Base-by-base conservation (phyloP, 1,140 invertebrate genomes). In the Glossosoma conforme region DNA sequence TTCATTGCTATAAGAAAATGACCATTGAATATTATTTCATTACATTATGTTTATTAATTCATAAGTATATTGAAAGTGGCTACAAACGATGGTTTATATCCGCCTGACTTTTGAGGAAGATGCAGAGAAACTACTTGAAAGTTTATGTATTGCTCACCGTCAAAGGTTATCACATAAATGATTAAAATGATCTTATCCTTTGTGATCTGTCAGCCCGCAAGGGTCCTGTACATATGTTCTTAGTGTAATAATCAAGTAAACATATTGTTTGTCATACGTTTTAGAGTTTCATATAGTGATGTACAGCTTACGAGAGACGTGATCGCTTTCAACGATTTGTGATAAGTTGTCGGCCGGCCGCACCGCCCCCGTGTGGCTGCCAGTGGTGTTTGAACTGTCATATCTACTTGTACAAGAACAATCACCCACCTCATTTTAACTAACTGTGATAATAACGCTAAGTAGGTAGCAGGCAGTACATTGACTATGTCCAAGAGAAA, bases 361-460 rank as follows among this genome's bases (percentile, higher is more conserved):
- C 43, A 51, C 50, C 45, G 45, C 45, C 52, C 45, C 56, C 59
- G 61, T 59, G 60, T 63, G 54, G 54, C 59, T 58, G 63, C 59
- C 65, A 63, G 64, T 61, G 62, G 62, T 63, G 53, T 65, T 65
- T 67, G 66, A 66, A 63, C 63, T 68, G 65, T 67, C 67, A 66
- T 70, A 65, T 68, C 60, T 62, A 60, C 63, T 65, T 74, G 69
- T 72, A 74, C 70, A 72, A 70, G 70, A 68, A 72, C 70, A 71
- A 65, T 47, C 69, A 71, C 71, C 72, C 71, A 74, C 72, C 71
- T 74, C 70, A 69, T 69, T 68, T 72, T 72, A 59, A 75, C 71
- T 71, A 73, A 73, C 71, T 73, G 71, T 74, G 71, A 74, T 75
- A 72, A 74, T 75, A 73, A 74, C 69, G 72, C 71, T 75, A 75